phyloP scores from a whole-genome alignment of 2,113 vertebrate species.

The Riparia riparia region DNA sequence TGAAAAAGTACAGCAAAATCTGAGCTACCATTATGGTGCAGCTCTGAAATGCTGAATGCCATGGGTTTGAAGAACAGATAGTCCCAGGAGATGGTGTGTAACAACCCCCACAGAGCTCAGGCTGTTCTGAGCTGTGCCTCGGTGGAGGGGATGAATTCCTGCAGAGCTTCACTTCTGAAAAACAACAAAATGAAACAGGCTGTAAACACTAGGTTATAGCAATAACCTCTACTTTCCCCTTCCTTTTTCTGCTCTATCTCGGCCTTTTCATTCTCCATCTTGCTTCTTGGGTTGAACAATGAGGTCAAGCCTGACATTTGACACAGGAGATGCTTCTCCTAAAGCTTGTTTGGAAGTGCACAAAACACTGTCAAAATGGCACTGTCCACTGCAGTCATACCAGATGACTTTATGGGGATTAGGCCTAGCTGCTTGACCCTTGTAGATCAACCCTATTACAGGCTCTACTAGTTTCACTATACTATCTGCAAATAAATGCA shows the following conservation, averaged over 20 bases:
- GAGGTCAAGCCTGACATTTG: not conserved
- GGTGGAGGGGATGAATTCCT: not conserved
- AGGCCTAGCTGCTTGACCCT: not conserved
- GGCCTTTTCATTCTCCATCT: not conserved
- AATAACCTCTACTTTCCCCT: not conserved
- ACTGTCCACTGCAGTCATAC: not conserved
- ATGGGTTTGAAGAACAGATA: not conserved
- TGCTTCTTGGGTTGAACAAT: not conserved
- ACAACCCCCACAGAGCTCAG: not conserved
- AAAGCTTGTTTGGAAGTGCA: not conserved
- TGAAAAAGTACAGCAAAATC: not conserved
- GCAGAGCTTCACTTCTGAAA: not conserved
- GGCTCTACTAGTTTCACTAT: not conserved
- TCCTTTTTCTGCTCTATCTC: not conserved
- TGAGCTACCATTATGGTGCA: not conserved
- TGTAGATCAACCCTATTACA: not conserved
- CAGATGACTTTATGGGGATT: not conserved
- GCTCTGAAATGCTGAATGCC: not conserved
- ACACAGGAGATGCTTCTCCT: not conserved
- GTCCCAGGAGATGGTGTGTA: not conserved
- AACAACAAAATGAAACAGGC: not conserved
- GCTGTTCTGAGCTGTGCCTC: not conserved
- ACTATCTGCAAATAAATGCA: not conserved
- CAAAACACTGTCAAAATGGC: not conserved
- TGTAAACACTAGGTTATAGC: not conserved